Conservation (phyloP, 2,113 vertebrate species). For the Reinhardtius hippoglossoides region DNA sequence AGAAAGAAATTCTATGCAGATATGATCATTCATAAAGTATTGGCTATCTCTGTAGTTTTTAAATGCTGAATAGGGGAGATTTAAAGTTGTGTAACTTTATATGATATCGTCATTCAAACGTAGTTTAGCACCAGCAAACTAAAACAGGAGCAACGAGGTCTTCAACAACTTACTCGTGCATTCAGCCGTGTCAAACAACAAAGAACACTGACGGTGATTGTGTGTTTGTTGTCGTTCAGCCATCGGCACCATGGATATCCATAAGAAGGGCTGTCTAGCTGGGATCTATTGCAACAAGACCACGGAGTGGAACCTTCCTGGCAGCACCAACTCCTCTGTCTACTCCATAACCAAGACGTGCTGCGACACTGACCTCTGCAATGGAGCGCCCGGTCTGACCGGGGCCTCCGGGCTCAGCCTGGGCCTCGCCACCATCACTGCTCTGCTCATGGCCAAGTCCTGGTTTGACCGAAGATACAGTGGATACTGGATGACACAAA, state of each 20-base stretch:
- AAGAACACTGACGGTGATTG: neutral
- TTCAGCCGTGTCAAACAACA: neutral
- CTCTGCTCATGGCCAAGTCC: slow-evolving; percentile 61
- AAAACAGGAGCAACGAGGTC: too few species aligned
- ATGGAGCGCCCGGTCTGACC: slow-evolving; percentile 54
- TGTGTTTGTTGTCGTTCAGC: slow-evolving; percentile 9
- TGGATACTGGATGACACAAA: neutral
- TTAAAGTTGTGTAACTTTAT: too few species aligned
- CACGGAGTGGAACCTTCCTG: rapidly evolving
- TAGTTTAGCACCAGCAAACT: neutral
- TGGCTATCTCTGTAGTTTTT: too few species aligned
- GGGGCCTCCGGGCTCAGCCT: slow-evolving; percentile 46
- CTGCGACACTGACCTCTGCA: slow-evolving; percentile 80
- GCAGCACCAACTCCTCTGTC: neutral
- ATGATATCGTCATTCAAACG: neutral
- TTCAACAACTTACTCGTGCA: neutral
- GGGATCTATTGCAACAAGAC: slow-evolving; percentile 54
- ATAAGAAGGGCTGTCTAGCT: slow-evolving; percentile 76
- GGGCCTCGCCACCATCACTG: slow-evolving; percentile 51
- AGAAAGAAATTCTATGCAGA: too few species aligned
- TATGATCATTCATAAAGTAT: too few species aligned
- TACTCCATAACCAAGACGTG: slow-evolving; percentile 75
- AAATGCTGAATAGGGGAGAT: too few species aligned
- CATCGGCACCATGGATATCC: slow-evolving; percentile 17
- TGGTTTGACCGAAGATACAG: slow-evolving; percentile 60